Base-by-base conservation (phyloP, 2,797 vertebrate species). In the Pantherophis alleghaniensis region DNA sequence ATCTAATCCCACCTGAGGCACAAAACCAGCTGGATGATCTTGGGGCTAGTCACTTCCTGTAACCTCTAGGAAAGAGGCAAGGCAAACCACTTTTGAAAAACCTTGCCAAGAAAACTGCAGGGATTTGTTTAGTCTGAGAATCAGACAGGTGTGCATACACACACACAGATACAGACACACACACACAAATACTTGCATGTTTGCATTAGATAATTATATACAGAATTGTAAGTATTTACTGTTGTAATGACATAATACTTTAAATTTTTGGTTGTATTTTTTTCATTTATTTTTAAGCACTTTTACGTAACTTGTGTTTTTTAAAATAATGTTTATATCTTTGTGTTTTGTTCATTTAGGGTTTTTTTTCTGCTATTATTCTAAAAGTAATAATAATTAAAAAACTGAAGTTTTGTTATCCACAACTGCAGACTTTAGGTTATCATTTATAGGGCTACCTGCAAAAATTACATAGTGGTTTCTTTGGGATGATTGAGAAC, bases 91-190 rank as follows among this genome's bases (percentile, higher is more conserved):
- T 74, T 37, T 16, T 74, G 69, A 37, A 74, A 37, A 74, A 37
- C 3, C 6, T 74, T 74, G 69, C 69, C 32, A 74, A 37, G 32
- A 37, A 74, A 74, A 37, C 32, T 37, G 32, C 69, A 37, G 69
- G 32, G 69, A 74, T 7, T 7, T 74, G 32, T 74, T 20, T 7
- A 20, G 32, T 74, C 69, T 74, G 32, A 37, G 16, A 74, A 74
- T 74, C 69, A 74, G 69, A 74, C 2, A 9, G 32, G n/a, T 2
- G 14, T 5, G 66, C 16, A 16, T n/a, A 12, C 1, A 13, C 12
- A 14, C 1, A 11, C 60, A 26, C 2, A 22, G 0, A 56, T 1
- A 14, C 55, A 56, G 2, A 13, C 4, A n/a, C 12, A n/a, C 0
- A 10, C 60, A 61, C 24, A 61, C 24, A 26, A 22, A 63, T 4